Evolutionary conservation across 2,797 vertebrate species (phyloP).

Genomic region (Helostoma temminkii): DNA sequence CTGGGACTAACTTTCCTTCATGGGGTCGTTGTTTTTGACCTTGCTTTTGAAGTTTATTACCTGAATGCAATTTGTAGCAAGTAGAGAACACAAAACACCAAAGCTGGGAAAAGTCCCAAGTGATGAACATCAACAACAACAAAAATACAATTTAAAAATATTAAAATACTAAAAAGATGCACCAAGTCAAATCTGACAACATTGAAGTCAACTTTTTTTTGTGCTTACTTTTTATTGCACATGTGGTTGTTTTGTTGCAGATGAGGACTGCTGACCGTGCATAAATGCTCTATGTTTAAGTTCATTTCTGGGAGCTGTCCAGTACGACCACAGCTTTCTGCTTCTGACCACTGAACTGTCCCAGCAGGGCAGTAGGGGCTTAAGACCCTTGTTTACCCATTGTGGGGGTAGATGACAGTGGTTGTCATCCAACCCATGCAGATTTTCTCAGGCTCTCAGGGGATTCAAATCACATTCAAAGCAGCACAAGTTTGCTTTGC

Average conservation of each 20-base stretch:
- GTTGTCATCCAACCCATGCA: conserved; percentile 44
- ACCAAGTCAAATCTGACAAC: background rate
- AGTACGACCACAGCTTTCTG: conserved; percentile 27
- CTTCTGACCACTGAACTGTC: conserved; percentile 37
- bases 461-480: conserved; percentile 44
- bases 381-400: conserved; percentile 55
- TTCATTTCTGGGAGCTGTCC: conserved; percentile 17
- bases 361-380: conserved; percentile 42
- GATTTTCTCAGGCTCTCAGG: conserved; percentile 34
- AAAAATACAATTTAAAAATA: background rate
- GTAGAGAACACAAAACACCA: background rate
- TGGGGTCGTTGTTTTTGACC: conserved; percentile 6
- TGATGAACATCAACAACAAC: background rate
- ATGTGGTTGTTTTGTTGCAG: conserved; percentile 6
- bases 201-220: background rate
- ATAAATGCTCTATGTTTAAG: conserved; percentile 7
- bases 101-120: background rate
- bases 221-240: background rate
- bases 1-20: conserved; percentile 7
- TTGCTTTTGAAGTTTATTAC: background rate
- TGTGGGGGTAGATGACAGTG: conserved; percentile 49
- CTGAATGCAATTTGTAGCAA: background rate
- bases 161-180: background rate
- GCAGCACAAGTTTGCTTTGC: conserved; percentile 43
- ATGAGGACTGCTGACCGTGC: conserved; percentile 15